Evolutionary conservation across 2,113 vertebrate species (phyloP), one percentile per base, ranked within the genome.

Genomic region (Prunella fulvescens): DNA sequence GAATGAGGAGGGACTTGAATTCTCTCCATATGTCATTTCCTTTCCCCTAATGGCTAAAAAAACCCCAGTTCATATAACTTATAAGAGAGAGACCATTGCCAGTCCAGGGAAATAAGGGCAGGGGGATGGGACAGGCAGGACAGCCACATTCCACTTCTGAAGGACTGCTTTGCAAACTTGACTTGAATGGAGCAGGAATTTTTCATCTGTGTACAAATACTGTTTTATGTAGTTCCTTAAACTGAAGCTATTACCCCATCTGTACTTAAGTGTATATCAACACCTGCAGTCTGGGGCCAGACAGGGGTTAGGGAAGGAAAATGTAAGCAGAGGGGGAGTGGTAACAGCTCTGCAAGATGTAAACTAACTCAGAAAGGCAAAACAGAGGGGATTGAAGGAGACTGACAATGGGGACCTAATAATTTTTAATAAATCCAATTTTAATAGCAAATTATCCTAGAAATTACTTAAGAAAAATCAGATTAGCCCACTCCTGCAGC

Each of bases 1-100:
- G 97, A 97, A 97, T 92, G 95, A 95, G 96, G 70, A 97, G 95
- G 97, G 88, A 85, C 88, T 95, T 94, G 85, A 90, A 96, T 96
- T 95, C 92, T 93, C 81, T 91, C 44, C 91, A 93, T 93, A 95
- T 96, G 92, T 96, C 92, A 81, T 93, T 95, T 96, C 80, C 92
- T 97, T 96, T 92, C 92, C 92, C 74, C 79, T 97, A 69, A 92
- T 82, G 67, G 73, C 93, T 93, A 58, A 82, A 83, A 69, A 91
- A 85, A 12, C 12, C 44, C 53, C 31, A 93, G 74, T 84, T 84
- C 37, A 11, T 82, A 31, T 73, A 93, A 91, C 24, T 61, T 88
- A 62, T 7, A 78, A 70, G 12, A 65, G 50, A 45, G 51, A 82
- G 45, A 85, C 60, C 73, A 7, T 91, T 88, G 42, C 33, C 50